These are phyloP conservation scores for Apamea monoglypha DNA, from an alignment of 2,888 invertebrate species.

Conservation along the genomic window DNA sequence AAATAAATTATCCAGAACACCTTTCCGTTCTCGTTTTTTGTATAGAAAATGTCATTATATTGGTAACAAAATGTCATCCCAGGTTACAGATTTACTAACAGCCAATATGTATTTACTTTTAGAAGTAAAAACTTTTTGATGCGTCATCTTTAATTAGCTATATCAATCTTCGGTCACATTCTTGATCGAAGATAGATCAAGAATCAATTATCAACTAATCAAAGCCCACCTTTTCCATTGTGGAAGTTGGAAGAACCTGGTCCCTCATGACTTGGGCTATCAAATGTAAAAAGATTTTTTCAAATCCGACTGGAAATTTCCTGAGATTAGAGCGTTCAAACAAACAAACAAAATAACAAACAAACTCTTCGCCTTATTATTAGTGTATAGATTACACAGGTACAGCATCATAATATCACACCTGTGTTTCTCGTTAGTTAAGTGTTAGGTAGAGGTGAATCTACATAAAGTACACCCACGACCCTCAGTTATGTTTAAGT, in stretches of 20 bases:
- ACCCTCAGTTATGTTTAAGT: not conserved
- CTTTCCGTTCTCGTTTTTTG: not conserved
- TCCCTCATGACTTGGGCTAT: not conserved
- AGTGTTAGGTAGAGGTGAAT: not conserved
- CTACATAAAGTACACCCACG: not conserved
- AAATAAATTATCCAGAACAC: not conserved
- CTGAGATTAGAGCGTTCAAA: no score
- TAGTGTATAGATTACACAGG: not conserved
- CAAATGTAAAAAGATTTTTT: no score
- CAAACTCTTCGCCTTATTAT: no score
- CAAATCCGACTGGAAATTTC: no score
- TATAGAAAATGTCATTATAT: not conserved
- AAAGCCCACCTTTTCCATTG: not conserved
- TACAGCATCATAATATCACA: not conserved
- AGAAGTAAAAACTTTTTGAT: slow-evolving; percentile 3
- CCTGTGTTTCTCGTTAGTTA: not conserved
- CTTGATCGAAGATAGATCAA: not conserved
- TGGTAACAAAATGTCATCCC: not conserved
- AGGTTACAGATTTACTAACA: slow-evolving; percentile 17
- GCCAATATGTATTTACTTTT: slow-evolving; percentile 1
- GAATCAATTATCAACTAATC: not conserved
- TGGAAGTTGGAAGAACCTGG: not conserved
- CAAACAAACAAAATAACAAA: no score
- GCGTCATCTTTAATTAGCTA: not conserved
- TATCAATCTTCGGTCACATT: not conserved